Percentiles rank a stretch among this genome's conserved stretches.
Evolutionary conservation across 2,797 vertebrate genomes (phyloP).

Genomic region (Garrulus glandarius): DNA sequence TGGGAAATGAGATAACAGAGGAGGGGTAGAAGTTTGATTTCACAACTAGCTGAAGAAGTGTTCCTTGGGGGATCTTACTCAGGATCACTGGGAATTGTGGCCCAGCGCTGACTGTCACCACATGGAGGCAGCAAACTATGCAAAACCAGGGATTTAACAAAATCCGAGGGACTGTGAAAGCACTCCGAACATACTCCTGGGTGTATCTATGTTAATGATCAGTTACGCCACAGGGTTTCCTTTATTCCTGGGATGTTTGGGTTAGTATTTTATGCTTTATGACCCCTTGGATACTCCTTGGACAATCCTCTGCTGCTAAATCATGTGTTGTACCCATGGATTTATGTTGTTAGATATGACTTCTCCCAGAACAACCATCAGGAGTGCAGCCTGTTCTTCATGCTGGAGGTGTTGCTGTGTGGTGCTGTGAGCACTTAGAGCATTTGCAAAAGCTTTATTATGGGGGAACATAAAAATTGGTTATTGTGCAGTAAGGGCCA

Average conservation of each 20-base stretch:
- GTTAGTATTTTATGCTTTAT: not conserved
- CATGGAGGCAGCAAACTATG: constrained; percentile 61
- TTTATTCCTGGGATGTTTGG: not conserved
- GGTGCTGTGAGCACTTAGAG: not conserved
- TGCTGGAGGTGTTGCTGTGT: constrained; percentile 24
- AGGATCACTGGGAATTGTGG: not conserved
- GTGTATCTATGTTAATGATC: not conserved
- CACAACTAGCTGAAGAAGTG: not conserved
- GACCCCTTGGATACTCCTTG: not conserved
- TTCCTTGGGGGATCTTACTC: not conserved
- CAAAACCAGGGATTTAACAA: not conserved
- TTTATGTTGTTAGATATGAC: not conserved
- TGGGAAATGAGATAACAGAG: not conserved
- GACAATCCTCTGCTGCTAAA: not conserved
- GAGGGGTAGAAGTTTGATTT: not conserved
- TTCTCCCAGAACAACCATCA: not conserved
- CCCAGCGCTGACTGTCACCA: not conserved
- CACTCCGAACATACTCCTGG: rapidly evolving
- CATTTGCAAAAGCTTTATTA: not conserved
- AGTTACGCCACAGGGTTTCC: not conserved
- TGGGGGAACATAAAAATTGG: not conserved
- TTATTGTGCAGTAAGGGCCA: not conserved
- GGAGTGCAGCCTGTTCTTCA: not conserved
- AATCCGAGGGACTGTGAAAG: not conserved
- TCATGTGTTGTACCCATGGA: not conserved